These are phyloP conservation scores for Lasiurus cinereus DNA, from an alignment of 2,113 vertebrate genomes.

Conservation along the genomic window DNA sequence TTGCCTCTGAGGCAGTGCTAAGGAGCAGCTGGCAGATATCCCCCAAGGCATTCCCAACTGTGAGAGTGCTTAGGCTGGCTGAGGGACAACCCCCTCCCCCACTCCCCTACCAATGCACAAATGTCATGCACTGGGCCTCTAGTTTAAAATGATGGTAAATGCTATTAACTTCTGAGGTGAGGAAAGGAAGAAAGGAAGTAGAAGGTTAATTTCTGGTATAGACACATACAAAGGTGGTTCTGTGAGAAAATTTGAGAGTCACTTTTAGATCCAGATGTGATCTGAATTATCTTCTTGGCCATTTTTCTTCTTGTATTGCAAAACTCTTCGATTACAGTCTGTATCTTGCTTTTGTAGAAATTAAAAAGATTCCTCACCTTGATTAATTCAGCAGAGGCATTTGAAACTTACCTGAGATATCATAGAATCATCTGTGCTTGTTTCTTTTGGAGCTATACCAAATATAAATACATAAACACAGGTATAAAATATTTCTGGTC, in stretches of 20 bases:
- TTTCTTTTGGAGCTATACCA: slow-evolving; percentile 14
- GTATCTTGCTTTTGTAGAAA: slow-evolving; percentile 26
- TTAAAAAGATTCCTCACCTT: not conserved
- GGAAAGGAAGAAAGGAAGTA: not conserved
- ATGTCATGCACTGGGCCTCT: too few species aligned
- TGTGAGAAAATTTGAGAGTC: not conserved
- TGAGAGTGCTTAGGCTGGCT: too few species aligned
- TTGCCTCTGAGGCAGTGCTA: too few species aligned
- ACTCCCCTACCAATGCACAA: too few species aligned
- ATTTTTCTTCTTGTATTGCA: not conserved
- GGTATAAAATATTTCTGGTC: not conserved
- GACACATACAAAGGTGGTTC: not conserved
- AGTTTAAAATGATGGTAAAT: slow-evolving; percentile 66
- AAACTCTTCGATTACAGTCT: not conserved
- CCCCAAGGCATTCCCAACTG: too few species aligned
- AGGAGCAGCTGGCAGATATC: too few species aligned
- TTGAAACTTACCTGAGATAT: not conserved
- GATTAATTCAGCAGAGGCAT: not conserved
- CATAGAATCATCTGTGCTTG: not conserved
- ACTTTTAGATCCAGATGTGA: not conserved
- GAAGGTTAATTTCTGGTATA: slow-evolving; percentile 64
- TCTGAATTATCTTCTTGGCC: not conserved
- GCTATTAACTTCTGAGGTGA: slow-evolving; percentile 31
- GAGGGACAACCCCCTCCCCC: too few species aligned
- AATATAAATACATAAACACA: slow-evolving; percentile 3